Evolutionary conservation across 2,888 invertebrate genomes (phyloP).

Genomic region (Synanthedon andrenaeformis): DNA sequence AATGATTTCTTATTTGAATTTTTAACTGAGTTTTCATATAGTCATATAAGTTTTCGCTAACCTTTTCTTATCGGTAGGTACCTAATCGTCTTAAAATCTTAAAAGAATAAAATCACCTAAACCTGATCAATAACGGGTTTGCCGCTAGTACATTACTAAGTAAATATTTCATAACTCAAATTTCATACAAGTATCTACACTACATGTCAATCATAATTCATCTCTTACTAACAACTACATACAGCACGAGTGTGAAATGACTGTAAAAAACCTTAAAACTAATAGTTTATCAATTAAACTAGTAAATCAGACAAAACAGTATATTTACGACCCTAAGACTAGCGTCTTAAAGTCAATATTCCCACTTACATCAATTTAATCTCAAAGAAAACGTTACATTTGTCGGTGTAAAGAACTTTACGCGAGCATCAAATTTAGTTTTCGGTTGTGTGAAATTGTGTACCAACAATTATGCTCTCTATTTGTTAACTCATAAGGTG

Average conservation of each 20-base stretch:
- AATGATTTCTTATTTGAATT: no score
- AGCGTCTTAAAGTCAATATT: not conserved
- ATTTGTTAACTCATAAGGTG: not conserved
- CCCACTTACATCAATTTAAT: not conserved
- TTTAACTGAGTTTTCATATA: no score
- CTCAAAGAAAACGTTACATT: conserved; percentile 4
- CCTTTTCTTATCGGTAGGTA: no score
- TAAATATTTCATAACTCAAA: no score
- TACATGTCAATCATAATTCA: no score
- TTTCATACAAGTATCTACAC: no score
- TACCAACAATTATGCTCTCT: not conserved
- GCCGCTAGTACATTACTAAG: not conserved
- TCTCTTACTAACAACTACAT: not conserved
- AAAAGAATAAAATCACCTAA: no score
- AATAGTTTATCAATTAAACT: not conserved
- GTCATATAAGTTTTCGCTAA: no score
- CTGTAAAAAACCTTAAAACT: not conserved
- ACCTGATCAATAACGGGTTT: no score
- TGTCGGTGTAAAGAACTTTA: conserved; percentile 1
- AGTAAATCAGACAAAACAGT: not conserved
- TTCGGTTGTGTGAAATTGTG: not conserved
- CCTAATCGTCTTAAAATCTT: no score
- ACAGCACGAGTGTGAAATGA: not conserved
- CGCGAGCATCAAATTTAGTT: not conserved
- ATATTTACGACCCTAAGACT: not conserved